phyloP scores from a whole-genome alignment of 92 coral and sea anemone species.

The Phenganax marumi region DNA sequence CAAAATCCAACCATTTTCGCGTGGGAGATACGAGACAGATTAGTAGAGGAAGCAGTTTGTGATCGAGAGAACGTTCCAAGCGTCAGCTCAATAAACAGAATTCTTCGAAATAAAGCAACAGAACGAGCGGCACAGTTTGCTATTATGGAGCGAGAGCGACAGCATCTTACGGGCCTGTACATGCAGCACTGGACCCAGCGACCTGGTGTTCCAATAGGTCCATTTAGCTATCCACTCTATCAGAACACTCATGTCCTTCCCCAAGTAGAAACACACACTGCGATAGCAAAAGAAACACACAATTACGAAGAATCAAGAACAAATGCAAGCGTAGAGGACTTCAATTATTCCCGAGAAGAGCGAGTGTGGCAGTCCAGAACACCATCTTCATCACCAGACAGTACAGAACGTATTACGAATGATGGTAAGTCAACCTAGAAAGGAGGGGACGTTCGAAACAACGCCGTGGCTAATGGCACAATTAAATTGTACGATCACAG shows the following conservation, averaged over 20 bases:
- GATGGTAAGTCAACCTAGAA: constrained; percentile 50
- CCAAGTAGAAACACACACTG: constrained; percentile 12
- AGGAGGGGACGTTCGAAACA: not conserved
- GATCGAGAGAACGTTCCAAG: constrained; percentile 97
- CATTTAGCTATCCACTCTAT: constrained; percentile 24
- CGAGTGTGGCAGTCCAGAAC: constrained; percentile 42
- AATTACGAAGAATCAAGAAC: constrained; percentile 33
- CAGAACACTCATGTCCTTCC: constrained; percentile 11
- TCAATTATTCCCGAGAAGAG: constrained; percentile 34
- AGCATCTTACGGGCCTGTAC: constrained; percentile 87
- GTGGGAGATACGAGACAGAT: constrained; percentile 97
- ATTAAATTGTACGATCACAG: not conserved
- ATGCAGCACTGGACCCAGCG: constrained; percentile 67
- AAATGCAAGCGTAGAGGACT: constrained; percentile 22
- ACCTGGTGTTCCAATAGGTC: constrained; percentile 20
- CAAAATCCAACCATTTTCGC: constrained; percentile 99
- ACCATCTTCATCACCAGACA: constrained; percentile 24
- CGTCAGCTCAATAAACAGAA: constrained; percentile 95
- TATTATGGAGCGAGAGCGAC: constrained; percentile 96
- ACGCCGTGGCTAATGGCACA: not conserved
- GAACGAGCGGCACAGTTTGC: constrained; percentile 99
- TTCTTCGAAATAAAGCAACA: constrained; percentile 95
- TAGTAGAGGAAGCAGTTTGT: constrained; percentile 96
- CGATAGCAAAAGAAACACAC: constrained; percentile 26
- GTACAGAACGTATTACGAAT: constrained; percentile 17